phyloP scores from a whole-genome alignment of 2,797 vertebrate genomes.

The Morus bassanus region DNA sequence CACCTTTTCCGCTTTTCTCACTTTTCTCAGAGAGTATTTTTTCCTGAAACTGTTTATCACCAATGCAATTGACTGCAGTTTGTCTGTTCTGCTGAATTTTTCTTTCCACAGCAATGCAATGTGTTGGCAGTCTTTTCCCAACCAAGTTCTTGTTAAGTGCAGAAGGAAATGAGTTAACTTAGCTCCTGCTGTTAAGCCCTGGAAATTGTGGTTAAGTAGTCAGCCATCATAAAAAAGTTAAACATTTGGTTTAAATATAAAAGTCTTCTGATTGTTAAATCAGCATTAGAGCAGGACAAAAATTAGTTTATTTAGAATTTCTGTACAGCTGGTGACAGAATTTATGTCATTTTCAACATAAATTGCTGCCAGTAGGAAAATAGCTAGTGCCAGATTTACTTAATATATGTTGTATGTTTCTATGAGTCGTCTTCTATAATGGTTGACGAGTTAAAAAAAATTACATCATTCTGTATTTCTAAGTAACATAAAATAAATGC shows the following conservation, averaged over 20 bases:
- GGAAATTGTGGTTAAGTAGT: slow-evolving; percentile 58
- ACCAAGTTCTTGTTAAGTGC: slow-evolving; percentile 43
- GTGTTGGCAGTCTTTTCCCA: slow-evolving; percentile 23
- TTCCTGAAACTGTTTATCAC: not conserved
- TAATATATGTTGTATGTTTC: not conserved
- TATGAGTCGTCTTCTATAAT: not conserved
- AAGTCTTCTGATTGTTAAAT: slow-evolving; percentile 60
- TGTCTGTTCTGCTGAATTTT: not conserved
- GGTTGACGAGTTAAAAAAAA: not conserved
- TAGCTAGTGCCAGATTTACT: not conserved
- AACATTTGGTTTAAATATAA: slow-evolving; percentile 69
- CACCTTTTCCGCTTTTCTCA: not conserved
- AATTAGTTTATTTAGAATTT: slow-evolving; percentile 56
- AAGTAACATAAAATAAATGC: not conserved
- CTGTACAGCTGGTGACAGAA: slow-evolving; percentile 46
- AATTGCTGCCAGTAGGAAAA: slow-evolving; percentile 30
- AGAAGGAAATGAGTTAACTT: slow-evolving; percentile 70
- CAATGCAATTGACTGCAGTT: not conserved
- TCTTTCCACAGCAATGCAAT: not conserved
- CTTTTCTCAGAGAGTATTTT: not conserved
- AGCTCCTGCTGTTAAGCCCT: slow-evolving; percentile 63
- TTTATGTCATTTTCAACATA: slow-evolving; percentile 43
- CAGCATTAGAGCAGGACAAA: not conserved
- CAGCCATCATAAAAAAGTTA: slow-evolving; percentile 48
- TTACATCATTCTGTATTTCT: not conserved